Conservation (phyloP, 2,888 invertebrate species). For the Brenthis daphne region DNA sequence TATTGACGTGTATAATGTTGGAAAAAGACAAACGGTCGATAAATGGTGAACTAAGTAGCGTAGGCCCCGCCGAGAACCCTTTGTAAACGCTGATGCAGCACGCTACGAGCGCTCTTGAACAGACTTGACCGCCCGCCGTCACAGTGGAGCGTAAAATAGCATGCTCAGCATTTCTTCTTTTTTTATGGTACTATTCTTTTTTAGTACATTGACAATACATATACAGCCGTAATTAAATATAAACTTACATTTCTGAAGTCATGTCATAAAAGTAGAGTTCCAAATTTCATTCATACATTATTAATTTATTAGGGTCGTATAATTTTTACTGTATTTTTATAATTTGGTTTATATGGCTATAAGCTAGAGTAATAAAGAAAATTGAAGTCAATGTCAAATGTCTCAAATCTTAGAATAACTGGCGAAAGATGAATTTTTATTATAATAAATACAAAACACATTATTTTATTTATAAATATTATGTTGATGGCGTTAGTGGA, state of each 20-base stretch:
- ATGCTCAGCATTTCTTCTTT: conserved; percentile 52
- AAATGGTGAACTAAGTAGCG: conserved; percentile 54
- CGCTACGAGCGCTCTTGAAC: conserved; percentile 60
- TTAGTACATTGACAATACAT: conserved; percentile 5
- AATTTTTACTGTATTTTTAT: conserved; percentile 10
- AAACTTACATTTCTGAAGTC: neutral
- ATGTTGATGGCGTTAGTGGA: too few relatives aligned
- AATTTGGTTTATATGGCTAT: neutral
- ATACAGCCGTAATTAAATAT: neutral
- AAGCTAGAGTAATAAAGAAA: neutral
- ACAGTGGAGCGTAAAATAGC: conserved; percentile 61
- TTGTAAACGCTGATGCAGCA: conserved; percentile 64
- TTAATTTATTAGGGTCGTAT: neutral
- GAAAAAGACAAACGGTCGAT: conserved; percentile 64
- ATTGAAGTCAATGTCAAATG: too few relatives aligned
- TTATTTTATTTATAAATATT: too few relatives aligned
- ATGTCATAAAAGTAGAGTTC: neutral
- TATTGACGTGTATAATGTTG: conserved; percentile 57
- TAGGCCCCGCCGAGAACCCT: conserved; percentile 59
- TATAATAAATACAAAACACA: too few relatives aligned
- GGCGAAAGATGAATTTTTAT: too few relatives aligned
- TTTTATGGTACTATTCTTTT: conserved; percentile 27
- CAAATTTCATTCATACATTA: neutral
- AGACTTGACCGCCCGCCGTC: conserved; percentile 71
- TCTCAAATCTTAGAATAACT: too few relatives aligned